Conservation (phyloP, 1,140 invertebrate species). For the Lepidurus couesii region DNA sequence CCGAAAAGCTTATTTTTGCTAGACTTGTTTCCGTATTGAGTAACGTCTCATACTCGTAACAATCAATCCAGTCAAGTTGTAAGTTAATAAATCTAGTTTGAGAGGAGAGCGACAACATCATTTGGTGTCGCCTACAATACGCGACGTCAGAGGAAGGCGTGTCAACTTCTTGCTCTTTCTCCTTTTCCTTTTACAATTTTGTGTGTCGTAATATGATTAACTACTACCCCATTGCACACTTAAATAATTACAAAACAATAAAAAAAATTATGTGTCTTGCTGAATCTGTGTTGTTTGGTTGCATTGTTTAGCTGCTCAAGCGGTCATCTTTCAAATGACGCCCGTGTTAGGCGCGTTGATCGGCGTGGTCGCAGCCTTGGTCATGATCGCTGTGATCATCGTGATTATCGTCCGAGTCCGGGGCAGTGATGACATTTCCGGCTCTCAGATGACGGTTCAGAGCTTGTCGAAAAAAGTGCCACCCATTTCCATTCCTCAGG, state of each 20-base stretch:
- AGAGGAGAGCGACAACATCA: not conserved
- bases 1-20: too few species aligned
- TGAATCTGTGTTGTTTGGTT: not conserved
- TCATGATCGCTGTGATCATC: constrained; percentile 31
- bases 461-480: not conserved
- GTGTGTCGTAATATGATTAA: too few species aligned
- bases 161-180: too few species aligned
- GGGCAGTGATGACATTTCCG: constrained; percentile 27
- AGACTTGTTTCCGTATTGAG: too few species aligned
- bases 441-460: constrained; percentile 24
- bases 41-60: too few species aligned
- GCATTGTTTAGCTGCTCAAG: constrained; percentile 24
- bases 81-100: not conserved
- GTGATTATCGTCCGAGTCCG: constrained; percentile 30
- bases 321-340: constrained; percentile 34
- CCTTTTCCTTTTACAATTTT: too few species aligned
- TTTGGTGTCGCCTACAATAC: not conserved
- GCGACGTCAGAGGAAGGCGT: not conserved
- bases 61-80: not conserved
- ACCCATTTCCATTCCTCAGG: not conserved
- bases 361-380: constrained; percentile 30
- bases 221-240: not conserved
- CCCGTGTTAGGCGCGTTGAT: constrained; percentile 32
- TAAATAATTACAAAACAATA: not conserved
- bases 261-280: not conserved